Evolutionary conservation across 2,888 invertebrate genomes (phyloP), one percentile per base, ranked within the genome.

Genomic region (Drosophila macrothrix): DNA sequence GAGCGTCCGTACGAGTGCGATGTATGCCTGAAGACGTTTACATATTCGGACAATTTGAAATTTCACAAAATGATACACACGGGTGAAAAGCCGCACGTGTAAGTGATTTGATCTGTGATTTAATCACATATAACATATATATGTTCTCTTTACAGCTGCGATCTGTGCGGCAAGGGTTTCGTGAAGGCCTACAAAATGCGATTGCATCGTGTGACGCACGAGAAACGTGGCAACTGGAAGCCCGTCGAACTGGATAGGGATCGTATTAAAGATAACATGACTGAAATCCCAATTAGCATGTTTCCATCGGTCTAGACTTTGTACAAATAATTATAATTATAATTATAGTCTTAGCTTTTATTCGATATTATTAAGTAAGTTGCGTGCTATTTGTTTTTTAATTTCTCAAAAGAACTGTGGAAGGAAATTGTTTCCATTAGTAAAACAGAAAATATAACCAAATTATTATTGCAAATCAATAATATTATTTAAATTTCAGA

Each of bases 41-140:
- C 92, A 0, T 93, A 93, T 70, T 92, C 93, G 4, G 92, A 92
- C 61, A 92, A 92, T 37, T 78, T 93, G 12, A 92, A 92, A 73
- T 91, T 92, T 68, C 93, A 93, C 62, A 92, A 92, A 73, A 90
- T 93, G 90, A 93, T 91, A 31, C 93, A 93, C 54, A 93, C 93
- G 2, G 93, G 93, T 12, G 93, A 93, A 73, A 93, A 93, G 46
- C 92, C 92, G 1, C 90, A 90, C 59, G 87, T 90, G 92, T 92
- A 90, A 84, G 91, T 81, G n/a, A 5, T 12, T 9, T 19, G 9
- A n/a, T 28, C 1, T 58, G 10, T 25, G 22, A 22, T 1, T 28
- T 28, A 46, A 46, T 28, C 28, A 16, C 9, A 12, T n/a, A 39
- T 31, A 28, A 29, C 1, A 14, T 28, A 10, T 19, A 25, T 33